Percentiles rank a stretch among this genome's conserved stretches.
Conservation (phyloP, 2,888 invertebrate species). For the Steinernema carpocapsae region DNA sequence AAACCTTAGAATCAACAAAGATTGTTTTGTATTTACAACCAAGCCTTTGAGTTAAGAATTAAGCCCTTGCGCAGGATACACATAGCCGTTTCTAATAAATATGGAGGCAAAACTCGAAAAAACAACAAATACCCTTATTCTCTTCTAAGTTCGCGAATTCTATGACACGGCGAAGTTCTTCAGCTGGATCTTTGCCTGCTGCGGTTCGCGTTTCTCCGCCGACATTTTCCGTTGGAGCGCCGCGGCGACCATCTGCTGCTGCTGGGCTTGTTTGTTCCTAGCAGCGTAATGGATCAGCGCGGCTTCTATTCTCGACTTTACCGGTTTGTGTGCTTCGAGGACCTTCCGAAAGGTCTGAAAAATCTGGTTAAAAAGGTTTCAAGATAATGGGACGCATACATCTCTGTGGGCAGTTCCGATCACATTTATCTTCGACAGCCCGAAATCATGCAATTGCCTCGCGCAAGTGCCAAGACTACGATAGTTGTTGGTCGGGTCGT, state of each 20-base stretch:
- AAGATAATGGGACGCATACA: slow-evolving; percentile 9
- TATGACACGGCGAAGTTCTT: slow-evolving; percentile 20
- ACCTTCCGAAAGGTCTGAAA: slow-evolving; percentile 69
- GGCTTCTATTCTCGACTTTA: slow-evolving; percentile 82
- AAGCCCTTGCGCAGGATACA: slow-evolving; percentile 16
- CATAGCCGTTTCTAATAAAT: slow-evolving; percentile 24
- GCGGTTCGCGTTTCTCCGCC: slow-evolving; percentile 29
- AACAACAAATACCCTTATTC: slow-evolving; percentile 22
- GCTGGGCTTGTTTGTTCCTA: slow-evolving; percentile 38
- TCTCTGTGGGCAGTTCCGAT: slow-evolving; percentile 75
- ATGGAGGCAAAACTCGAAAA: not conserved
- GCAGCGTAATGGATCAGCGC: slow-evolving; percentile 74
- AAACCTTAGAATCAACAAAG: too few species aligned
- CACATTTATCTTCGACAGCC: slow-evolving; percentile 85
- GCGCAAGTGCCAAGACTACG: slow-evolving; percentile 71
- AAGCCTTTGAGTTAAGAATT: not conserved
- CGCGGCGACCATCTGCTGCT: slow-evolving; percentile 14
- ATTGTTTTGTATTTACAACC: slow-evolving; percentile 29
- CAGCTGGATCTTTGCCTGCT: slow-evolving; percentile 25
- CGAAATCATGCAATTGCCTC: slow-evolving; percentile 78
- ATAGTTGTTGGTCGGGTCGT: slow-evolving; percentile 71
- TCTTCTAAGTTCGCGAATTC: not conserved
- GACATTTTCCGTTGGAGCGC: slow-evolving; percentile 30
- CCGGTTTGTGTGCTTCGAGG: slow-evolving; percentile 82
- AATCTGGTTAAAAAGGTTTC: not conserved